Percentiles rank a stretch among this genome's conserved stretches.
These are phyloP conservation scores for Popillia japonica DNA, from an alignment of 1,140 invertebrate genomes.

Conservation along the genomic window DNA sequence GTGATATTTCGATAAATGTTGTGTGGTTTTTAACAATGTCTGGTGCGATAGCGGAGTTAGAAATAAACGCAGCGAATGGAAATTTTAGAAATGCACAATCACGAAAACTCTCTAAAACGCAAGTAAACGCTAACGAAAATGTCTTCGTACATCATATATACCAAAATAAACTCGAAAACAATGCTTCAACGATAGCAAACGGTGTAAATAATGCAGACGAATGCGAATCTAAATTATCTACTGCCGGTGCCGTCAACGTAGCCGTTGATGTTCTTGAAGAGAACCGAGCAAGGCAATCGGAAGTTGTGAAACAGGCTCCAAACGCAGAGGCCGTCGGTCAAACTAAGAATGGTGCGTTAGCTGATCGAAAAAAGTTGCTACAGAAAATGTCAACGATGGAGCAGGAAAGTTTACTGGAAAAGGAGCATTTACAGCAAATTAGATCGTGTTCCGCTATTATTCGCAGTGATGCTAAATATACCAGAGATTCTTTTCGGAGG, in stretches of 20 bases:
- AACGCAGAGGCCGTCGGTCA: not conserved
- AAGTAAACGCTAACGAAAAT: not conserved
- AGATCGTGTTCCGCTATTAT: slow-evolving; percentile 72
- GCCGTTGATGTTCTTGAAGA: slow-evolving; percentile 14
- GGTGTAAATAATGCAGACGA: slow-evolving; percentile 46
- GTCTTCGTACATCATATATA: not conserved
- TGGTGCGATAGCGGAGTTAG: slow-evolving; percentile 4
- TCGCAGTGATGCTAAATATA: slow-evolving; percentile 66
- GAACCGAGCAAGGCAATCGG: not conserved
- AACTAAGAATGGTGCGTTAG: slow-evolving; percentile 38
- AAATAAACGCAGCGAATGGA: not conserved
- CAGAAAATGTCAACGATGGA: slow-evolving; percentile 71
- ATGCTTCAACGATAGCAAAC: not conserved
- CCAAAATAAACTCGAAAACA: slow-evolving; percentile 19
- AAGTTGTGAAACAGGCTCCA: slow-evolving; percentile 32
- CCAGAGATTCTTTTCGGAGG: slow-evolving; percentile 68
- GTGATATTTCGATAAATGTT: not conserved
- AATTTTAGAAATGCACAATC: not conserved
- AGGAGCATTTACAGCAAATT: slow-evolving; percentile 63
- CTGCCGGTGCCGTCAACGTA: not conserved
- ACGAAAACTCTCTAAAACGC: not conserved
- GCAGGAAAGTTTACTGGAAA: slow-evolving; percentile 71
- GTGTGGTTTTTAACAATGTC: not conserved
- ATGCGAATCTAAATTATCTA: slow-evolving; percentile 34
- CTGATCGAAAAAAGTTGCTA: slow-evolving; percentile 49